Conservation (phyloP, 2,797 vertebrate genomes). For the Hozukius guyotensis region DNA sequence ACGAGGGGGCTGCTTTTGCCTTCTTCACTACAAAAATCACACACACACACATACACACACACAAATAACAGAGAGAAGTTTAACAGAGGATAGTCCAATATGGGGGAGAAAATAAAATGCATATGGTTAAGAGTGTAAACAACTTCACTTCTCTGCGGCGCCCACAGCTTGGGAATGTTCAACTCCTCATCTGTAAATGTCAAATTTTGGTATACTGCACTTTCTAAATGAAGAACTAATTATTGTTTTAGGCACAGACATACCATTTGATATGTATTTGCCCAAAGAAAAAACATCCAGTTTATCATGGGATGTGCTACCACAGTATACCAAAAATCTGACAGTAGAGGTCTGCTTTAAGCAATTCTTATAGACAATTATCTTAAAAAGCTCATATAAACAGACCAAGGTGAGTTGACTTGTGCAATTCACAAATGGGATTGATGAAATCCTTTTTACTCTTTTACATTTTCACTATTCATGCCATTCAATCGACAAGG, state of each 20-base stretch:
- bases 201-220: constrained; percentile 56
- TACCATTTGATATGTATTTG: not conserved
- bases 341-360: constrained; percentile 32
- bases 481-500: constrained; percentile 48
- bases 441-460: not conserved
- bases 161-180: constrained; percentile 40
- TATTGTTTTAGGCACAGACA: not conserved
- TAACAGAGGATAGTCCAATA: constrained; percentile 89
- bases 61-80: constrained; percentile 99
- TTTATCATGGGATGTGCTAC: constrained; percentile 6
- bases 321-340: constrained; percentile 42
- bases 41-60: constrained; percentile 94
- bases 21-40: constrained; percentile 99
- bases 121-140: constrained; percentile 68
- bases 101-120: constrained; percentile 73
- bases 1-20: constrained; percentile 98
- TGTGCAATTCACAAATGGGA: constrained; percentile 28
- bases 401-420: constrained; percentile 15
- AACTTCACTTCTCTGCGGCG: constrained; percentile 52
- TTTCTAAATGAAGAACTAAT: constrained; percentile 16
- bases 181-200: constrained; percentile 43
- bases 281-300: not conserved
- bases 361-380: constrained; percentile 12
- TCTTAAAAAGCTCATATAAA: constrained; percentile 22
- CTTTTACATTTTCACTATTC: constrained; percentile 27